These are phyloP conservation scores for Linnaemya vulpina DNA, from an alignment of 2,888 invertebrate genomes.

Conservation along the genomic window DNA sequence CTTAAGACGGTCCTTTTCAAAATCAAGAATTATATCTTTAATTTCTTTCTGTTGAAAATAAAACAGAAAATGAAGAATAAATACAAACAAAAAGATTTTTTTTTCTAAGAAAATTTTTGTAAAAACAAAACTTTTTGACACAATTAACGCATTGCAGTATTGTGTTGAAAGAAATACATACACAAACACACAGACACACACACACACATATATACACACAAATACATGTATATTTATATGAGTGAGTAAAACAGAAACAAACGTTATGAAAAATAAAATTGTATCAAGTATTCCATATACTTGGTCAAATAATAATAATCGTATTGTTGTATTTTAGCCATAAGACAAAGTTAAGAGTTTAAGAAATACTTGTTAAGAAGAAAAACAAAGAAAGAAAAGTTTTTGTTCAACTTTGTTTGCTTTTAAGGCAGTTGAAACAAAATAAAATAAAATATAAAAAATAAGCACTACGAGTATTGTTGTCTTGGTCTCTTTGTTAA, in stretches of 20 bases:
- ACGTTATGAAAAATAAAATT: conserved; percentile 22
- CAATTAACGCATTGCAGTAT: conserved; percentile 72
- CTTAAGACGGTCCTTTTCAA: conserved; percentile 3
- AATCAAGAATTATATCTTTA: conserved; percentile 15
- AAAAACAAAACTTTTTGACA: conserved; percentile 67
- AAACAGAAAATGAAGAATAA: conserved; percentile 10
- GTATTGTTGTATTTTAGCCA: conserved; percentile 51
- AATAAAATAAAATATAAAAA: neutral
- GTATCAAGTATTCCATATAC: conserved; percentile 46
- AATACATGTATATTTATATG: too few relatives aligned
- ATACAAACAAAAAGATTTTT: conserved; percentile 17
- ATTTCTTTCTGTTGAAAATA: conserved; percentile 2
- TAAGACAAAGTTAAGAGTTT: conserved; percentile 45
- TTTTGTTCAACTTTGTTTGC: conserved; percentile 3
- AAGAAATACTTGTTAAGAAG: conserved; percentile 10
- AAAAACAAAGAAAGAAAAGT: conserved; percentile 35
- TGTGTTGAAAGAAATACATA: conserved; percentile 27
- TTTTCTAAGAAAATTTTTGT: neutral
- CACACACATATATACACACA: too few relatives aligned
- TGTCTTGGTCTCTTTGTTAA: conserved; percentile 33
- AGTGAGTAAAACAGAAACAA: neutral
- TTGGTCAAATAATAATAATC: conserved; percentile 69
- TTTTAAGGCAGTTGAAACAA: conserved; percentile 12
- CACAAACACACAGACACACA: neutral
- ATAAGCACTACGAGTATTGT: conserved; percentile 9